phyloP scores from a whole-genome alignment of 2,888 invertebrate genomes.

The Abrostola tripartita region DNA sequence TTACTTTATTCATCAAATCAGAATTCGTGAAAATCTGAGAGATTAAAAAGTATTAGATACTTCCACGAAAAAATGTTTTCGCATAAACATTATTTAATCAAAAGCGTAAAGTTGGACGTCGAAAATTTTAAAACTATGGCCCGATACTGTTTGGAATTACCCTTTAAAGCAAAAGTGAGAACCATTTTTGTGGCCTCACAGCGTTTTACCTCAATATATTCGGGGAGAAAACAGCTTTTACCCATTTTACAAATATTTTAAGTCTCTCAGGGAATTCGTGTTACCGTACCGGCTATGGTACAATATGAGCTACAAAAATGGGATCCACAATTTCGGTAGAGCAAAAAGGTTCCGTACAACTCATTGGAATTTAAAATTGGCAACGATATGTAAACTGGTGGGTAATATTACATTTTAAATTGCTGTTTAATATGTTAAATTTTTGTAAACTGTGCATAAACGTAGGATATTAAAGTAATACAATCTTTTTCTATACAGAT shows the following conservation, averaged over 20 bases:
- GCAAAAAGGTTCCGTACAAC: slow-evolving; percentile 47
- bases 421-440: not conserved
- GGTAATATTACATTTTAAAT: not conserved
- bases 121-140: slow-evolving; percentile 2
- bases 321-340: slow-evolving; percentile 55
- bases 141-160: slow-evolving; percentile 24
- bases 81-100: slow-evolving; percentile 2
- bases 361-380: slow-evolving; percentile 50
- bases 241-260: slow-evolving; percentile 65
- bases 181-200: slow-evolving; percentile 37
- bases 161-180: slow-evolving; percentile 33
- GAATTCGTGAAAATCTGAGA: not conserved
- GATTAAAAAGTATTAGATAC: not conserved
- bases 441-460: not conserved
- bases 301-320: slow-evolving; percentile 46
- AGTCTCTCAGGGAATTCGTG: slow-evolving; percentile 61
- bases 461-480: not conserved
- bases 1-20: too few relatives aligned
- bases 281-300: slow-evolving; percentile 50
- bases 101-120: not conserved
- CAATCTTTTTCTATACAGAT: too few relatives aligned
- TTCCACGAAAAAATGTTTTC: not conserved
- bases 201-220: slow-evolving; percentile 45
- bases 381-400: slow-evolving; percentile 35
- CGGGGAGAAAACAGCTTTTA: slow-evolving; percentile 54